Evolutionary conservation across 2,888 invertebrate genomes (phyloP), one percentile per base, ranked within the genome.

Genomic region (Hydrotaea diabolus): DNA sequence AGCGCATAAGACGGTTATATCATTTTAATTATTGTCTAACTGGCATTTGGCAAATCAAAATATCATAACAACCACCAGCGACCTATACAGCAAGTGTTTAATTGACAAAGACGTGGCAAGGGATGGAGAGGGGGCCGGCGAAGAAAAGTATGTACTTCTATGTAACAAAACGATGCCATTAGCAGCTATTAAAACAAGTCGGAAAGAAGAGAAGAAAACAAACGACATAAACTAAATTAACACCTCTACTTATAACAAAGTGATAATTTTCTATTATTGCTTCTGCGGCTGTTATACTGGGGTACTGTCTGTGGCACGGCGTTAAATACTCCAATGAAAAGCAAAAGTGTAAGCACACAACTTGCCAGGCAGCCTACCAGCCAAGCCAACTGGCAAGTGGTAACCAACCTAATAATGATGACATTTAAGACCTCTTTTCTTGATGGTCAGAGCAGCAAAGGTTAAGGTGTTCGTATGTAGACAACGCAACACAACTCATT

Each of bases 111-210:
- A 7, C 36, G 57, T n/a, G n/a, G n/a, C 0, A 53, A 53, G 9
- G 17, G 17, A 53, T 9, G 26, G 36, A 39, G 64, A n/a, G n/a
- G n/a, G n/a, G n/a, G n/a, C n/a, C n/a, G n/a, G 64, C 15, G 17
- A 39, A 39, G 64, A 39, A 17, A 39, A 31, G 15, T 62, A 11
- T 59, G 23, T 66, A 9, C 15, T 39, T n/a, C 31, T 64, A 55
- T 11, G 72, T 72, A 64, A 72, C 64, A 78, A 80, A 75, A 64
- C n/a, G 36, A 62, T 77, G 71, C 17, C 36, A 83, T 78, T 84
- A 72, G 74, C 74, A 64, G 55, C 19, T 36, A 78, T 75, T 64
- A 62, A 62, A 31, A n/a, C n/a, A n/a, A 77, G 19, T 7, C 49
- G n/a, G 36, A 74, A 49, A 57, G 26, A 72, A 4, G 26, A 23